These are phyloP conservation scores for Drosophila putrida DNA, from an alignment of 2,888 invertebrate genomes.

Conservation along the genomic window DNA sequence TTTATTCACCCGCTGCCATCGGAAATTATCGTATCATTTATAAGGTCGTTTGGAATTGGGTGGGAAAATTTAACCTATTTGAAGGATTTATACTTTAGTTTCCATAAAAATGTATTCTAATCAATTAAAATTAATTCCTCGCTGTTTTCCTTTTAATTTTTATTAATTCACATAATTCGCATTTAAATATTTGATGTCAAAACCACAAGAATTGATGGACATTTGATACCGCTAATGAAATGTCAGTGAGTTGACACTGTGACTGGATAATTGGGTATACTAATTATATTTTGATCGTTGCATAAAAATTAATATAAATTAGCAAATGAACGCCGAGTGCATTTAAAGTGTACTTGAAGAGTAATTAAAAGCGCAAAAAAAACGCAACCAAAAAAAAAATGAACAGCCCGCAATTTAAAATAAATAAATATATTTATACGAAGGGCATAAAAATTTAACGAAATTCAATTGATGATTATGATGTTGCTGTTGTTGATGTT, in stretches of 20 bases:
- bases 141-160: conserved; percentile 7
- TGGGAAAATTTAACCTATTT: conserved; percentile 1
- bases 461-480: conserved; percentile 26
- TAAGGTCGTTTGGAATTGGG: conserved; percentile 8
- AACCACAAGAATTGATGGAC: conserved; percentile 61
- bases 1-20: conserved; percentile 14
- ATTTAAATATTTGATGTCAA: conserved; percentile 39
- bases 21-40: conserved; percentile 34
- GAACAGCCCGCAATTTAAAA: conserved; percentile 22
- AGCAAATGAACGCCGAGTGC: conserved; percentile 10
- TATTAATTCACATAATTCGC: conserved; percentile 12
- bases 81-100: background rate
- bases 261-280: conserved; percentile 58
- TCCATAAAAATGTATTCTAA: background rate
- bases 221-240: conserved; percentile 43
- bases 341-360: conserved; percentile 31
- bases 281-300: conserved; percentile 59
- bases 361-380: conserved; percentile 47
- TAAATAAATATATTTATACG: conserved; percentile 19
- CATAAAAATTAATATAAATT: conserved; percentile 61
- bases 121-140: conserved; percentile 4
- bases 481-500: background rate
- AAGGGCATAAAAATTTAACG: background rate
- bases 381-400: conserved; percentile 21
- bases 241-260: conserved; percentile 24